Percentiles rank a stretch among this genome's conserved stretches.
phyloP scores from a whole-genome alignment of 2,113 vertebrate genomes.

The Pluvialis apricaria region DNA sequence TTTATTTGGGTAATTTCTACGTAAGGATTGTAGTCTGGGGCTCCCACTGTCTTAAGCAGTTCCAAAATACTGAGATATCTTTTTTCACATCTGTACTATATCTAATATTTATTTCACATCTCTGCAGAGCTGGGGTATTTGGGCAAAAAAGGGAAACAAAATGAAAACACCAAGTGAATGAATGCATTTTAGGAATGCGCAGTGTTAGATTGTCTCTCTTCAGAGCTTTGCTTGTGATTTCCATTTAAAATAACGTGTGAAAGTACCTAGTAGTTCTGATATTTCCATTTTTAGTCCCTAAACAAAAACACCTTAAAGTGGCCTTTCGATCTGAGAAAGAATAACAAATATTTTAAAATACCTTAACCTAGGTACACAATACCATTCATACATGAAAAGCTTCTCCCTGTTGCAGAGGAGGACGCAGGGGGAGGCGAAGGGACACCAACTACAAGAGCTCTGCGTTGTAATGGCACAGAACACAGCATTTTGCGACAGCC shows the following conservation, averaged over 20 bases:
- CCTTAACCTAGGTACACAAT: not conserved
- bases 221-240: not conserved
- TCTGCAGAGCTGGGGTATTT: not conserved
- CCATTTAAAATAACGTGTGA: not conserved
- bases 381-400: not conserved
- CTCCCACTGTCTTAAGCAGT: constrained; percentile 24
- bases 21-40: not conserved
- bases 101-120: constrained; percentile 19
- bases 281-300: not conserved
- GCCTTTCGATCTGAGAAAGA: not conserved
- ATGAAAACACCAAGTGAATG: not conserved
- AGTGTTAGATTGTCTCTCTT: not conserved
- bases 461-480: not conserved
- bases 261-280: not conserved
- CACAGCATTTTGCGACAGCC: not conserved
- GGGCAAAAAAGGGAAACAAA: not conserved
- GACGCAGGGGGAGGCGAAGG: fast-evolving
- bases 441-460: not conserved
- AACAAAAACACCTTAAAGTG: not conserved
- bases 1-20: constrained; percentile 56
- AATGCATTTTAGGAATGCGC: not conserved
- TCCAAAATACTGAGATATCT: constrained; percentile 22
- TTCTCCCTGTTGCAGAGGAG: not conserved
- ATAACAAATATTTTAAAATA: not conserved
- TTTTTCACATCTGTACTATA: not conserved